Percentiles rank a stretch among this genome's conserved stretches.
Evolutionary conservation across 1,140 invertebrate genomes (phyloP).

Genomic region (Zaprionus tsacasi): DNA sequence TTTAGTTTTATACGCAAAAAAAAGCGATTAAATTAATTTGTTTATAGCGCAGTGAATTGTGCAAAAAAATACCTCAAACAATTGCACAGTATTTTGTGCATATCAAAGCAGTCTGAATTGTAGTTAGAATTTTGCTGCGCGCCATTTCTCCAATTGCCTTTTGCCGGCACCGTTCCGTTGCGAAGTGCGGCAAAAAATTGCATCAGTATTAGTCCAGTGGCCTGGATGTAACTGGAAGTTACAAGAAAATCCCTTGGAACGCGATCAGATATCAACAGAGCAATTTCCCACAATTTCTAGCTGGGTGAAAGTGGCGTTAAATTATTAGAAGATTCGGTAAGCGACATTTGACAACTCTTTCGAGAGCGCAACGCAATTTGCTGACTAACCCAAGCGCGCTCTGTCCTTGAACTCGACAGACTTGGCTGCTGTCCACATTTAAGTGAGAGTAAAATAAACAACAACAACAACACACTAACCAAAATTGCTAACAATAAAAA

Average conservation of each 20-base stretch:
- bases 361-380: conserved; percentile 61
- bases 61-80: conserved; percentile 8
- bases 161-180: conserved; percentile 56
- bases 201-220: conserved; percentile 60
- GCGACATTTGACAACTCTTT: conserved; percentile 35
- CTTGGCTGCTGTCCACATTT: conserved; percentile 67
- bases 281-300: conserved; percentile 6
- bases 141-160: neutral
- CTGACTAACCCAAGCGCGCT: conserved; percentile 59
- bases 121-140: neutral
- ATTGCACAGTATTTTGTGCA: neutral
- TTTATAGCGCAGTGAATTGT: conserved; percentile 14
- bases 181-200: conserved; percentile 53
- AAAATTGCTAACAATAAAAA: neutral
- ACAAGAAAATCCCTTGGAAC: conserved; percentile 28
- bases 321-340: conserved; percentile 34
- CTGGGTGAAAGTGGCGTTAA: conserved; percentile 11
- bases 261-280: conserved; percentile 8
- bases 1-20: conserved; percentile 31
- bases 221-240: conserved; percentile 32
- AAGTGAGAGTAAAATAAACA: conserved; percentile 28
- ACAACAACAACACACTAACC: conserved; percentile 2
- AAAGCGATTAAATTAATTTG: conserved; percentile 6
- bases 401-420: conserved; percentile 72
- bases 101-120: neutral